A percentile compares a stretch with the other conserved stretches of the same genome.
Evolutionary conservation across 1,140 invertebrate genomes (phyloP).

Genomic region (Drosophila tsacasi): DNA sequence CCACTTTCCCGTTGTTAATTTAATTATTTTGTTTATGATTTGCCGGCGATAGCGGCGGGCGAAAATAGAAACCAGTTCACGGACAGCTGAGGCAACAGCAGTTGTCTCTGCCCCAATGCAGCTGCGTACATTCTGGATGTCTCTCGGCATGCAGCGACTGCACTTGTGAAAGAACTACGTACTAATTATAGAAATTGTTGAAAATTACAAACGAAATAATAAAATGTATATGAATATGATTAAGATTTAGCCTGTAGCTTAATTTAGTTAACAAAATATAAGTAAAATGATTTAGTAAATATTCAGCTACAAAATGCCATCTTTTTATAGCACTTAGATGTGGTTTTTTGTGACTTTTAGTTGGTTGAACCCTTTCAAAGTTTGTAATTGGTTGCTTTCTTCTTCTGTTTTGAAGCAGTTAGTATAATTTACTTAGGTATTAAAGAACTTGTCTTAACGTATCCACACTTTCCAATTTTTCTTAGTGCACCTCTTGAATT

Average conservation of each 20-base stretch:
- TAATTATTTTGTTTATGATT: constrained; percentile 67
- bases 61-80: constrained; percentile 56
- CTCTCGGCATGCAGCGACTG: constrained; percentile 6
- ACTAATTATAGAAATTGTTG: background rate
- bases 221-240: background rate
- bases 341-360: background rate
- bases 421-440: background rate
- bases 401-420: background rate
- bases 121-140: constrained; percentile 40
- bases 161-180: background rate
- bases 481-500: background rate
- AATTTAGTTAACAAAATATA: too few species aligned
- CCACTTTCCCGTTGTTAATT: constrained; percentile 54
- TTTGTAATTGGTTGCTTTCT: background rate
- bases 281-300: background rate
- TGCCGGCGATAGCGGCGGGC: constrained; percentile 21
- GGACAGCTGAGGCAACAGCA: constrained; percentile 36
- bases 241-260: too few species aligned
- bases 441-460: background rate
- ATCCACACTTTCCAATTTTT: background rate
- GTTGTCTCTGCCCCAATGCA: constrained; percentile 17
- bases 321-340: background rate
- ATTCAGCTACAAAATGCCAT: rapidly evolving
- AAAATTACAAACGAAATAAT: background rate
- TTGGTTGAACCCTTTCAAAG: background rate